Percentiles rank a stretch among this genome's conserved stretches.
These are phyloP conservation scores for Clistopyga incitator DNA, from an alignment of 2,888 invertebrate species.

Conservation along the genomic window DNA sequence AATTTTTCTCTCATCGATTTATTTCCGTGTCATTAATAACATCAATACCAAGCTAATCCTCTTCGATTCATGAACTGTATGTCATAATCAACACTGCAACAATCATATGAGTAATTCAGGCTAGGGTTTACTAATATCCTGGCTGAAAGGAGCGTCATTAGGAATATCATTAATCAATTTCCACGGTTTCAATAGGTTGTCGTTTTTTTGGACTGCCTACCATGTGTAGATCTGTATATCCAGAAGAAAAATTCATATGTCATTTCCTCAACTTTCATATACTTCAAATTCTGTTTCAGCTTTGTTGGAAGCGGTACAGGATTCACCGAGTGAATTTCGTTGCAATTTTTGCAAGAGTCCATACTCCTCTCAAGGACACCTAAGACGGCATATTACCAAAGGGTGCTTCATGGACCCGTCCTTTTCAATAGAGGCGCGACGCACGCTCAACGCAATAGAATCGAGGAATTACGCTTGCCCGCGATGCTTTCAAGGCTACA, in stretches of 20 bases:
- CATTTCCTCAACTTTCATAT: background rate
- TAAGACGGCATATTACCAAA: conserved; percentile 27
- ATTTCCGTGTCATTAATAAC: background rate
- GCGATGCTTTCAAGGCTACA: conserved; percentile 73
- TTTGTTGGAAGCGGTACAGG: background rate
- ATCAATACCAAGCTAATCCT: background rate
- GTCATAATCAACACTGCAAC: background rate
- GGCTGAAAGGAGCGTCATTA: background rate
- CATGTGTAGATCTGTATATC: background rate
- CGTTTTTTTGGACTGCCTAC: background rate
- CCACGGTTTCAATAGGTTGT: background rate
- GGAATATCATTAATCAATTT: background rate
- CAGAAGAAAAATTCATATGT: background rate
- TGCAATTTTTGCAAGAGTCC: conserved; percentile 45
- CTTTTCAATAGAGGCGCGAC: conserved; percentile 23
- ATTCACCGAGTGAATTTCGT: background rate
- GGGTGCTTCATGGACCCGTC: conserved; percentile 33
- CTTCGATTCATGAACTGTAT: background rate
- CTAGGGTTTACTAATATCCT: background rate
- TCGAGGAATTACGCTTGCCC: conserved; percentile 67
- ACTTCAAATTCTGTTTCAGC: conserved; percentile 34
- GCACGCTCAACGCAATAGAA: conserved; percentile 28
- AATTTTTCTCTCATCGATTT: background rate
- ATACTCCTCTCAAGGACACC: conserved; percentile 8
- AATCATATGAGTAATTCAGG: background rate